phyloP scores from a whole-genome alignment of 2,888 invertebrate species.

The Metopia argyrocephala region DNA sequence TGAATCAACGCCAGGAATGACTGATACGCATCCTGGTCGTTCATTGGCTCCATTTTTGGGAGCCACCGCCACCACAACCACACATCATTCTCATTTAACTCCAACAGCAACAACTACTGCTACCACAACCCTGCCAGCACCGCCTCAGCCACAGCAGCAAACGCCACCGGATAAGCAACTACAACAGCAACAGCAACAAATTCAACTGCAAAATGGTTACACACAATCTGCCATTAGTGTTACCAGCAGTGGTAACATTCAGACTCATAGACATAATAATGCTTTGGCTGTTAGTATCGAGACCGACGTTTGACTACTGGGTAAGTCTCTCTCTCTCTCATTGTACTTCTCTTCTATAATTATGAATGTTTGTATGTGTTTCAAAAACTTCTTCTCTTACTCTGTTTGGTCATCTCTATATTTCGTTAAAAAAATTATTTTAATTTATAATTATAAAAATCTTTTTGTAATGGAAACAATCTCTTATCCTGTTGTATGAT shows the following conservation, averaged over 20 bases:
- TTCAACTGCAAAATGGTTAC: constrained; percentile 71
- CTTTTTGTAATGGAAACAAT: constrained; percentile 47
- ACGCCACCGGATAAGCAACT: constrained; percentile 65
- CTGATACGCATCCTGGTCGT: constrained; percentile 78
- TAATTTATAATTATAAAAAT: background rate
- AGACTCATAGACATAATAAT: constrained; percentile 88
- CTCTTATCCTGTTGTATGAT: constrained; percentile 58
- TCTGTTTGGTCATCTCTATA: too few species aligned
- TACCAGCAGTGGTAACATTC: constrained; percentile 80
- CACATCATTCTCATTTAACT: constrained; percentile 71
- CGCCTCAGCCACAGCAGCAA: constrained; percentile 67
- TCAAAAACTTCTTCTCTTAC: background rate
- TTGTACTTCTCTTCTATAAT: background rate
- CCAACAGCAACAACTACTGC: constrained; percentile 67
- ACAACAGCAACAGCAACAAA: constrained; percentile 69
- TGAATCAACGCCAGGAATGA: constrained; percentile 79
- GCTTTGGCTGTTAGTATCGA: constrained; percentile 93
- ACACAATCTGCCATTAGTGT: constrained; percentile 73
- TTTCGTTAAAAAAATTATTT: too few species aligned
- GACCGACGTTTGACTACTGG: constrained; percentile 97
- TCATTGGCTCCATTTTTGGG: constrained; percentile 79
- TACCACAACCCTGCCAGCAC: constrained; percentile 65
- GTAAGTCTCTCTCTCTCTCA: constrained; percentile 80
- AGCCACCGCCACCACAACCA: constrained; percentile 69
- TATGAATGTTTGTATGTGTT: constrained; percentile 16